These are phyloP conservation scores for Plecotus auritus DNA, from an alignment of 2,113 vertebrate species.

Conservation along the genomic window DNA sequence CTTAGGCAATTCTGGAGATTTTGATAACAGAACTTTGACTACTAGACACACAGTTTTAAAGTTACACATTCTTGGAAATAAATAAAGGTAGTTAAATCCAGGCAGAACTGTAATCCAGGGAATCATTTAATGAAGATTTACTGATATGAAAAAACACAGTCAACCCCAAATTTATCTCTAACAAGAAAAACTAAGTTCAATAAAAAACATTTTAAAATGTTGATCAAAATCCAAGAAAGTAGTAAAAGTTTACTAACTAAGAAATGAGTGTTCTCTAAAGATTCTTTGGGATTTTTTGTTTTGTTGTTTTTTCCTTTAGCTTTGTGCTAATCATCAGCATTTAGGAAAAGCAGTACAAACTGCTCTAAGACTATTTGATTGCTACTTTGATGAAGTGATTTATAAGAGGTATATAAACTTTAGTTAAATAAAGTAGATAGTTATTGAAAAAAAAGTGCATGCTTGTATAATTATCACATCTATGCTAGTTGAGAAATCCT, in stretches of 20 bases:
- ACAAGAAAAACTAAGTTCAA: slow-evolving; percentile 1
- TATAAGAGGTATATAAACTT: slow-evolving; percentile 10
- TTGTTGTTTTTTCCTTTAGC: neutral
- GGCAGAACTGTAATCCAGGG: neutral
- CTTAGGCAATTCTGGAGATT: neutral
- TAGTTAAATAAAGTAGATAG: slow-evolving; percentile 21
- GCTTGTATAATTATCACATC: neutral
- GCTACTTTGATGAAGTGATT: neutral
- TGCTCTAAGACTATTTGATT: neutral
- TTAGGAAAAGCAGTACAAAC: neutral
- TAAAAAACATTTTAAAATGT: neutral
- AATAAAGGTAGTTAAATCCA: slow-evolving; percentile 31
- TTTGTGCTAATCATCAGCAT: slow-evolving; percentile 16
- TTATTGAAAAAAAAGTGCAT: neutral
- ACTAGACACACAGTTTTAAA: neutral
- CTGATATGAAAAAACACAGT: neutral
- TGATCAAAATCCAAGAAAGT: slow-evolving; percentile 22
- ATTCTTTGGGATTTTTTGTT: neutral
- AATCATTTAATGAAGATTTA: slow-evolving; percentile 37
- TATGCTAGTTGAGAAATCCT: neutral
- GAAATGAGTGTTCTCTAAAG: neutral
- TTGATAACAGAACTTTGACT: neutral
- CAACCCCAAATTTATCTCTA: neutral
- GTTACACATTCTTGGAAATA: neutral
- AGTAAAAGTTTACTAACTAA: slow-evolving; percentile 28